These are phyloP conservation scores for Carcina quercana DNA, from an alignment of 2,888 invertebrate species.

Conservation along the genomic window DNA sequence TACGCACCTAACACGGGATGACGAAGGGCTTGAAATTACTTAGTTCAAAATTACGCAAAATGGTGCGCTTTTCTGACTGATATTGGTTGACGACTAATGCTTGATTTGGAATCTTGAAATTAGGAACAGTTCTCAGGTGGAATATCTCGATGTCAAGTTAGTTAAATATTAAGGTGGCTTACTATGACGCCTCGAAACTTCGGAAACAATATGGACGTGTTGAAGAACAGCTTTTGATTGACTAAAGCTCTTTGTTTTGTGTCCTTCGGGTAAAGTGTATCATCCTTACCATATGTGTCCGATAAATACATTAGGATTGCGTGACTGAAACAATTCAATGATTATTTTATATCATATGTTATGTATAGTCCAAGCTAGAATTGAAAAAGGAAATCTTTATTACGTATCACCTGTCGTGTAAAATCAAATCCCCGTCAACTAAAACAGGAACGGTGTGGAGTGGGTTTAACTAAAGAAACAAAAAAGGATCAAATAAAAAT, in stretches of 20 bases:
- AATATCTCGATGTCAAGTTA: background rate
- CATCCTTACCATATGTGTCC: constrained; percentile 67
- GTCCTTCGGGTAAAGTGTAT: constrained; percentile 74
- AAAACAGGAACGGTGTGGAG: constrained; percentile 65
- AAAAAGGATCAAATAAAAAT: no score
- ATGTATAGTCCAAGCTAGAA: background rate
- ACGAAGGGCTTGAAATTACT: no score
- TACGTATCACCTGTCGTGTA: constrained; percentile 31
- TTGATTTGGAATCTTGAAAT: no score
- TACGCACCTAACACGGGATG: no score
- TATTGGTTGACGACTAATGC: no score
- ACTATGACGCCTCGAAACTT: constrained; percentile 53
- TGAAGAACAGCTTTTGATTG: constrained; percentile 72
- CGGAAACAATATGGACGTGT: constrained; percentile 59
- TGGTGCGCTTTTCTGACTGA: no score
- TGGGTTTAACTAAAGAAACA: constrained; percentile 55
- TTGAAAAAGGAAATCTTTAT: background rate
- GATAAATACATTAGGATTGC: constrained; percentile 66
- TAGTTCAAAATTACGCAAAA: no score
- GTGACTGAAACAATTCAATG: constrained; percentile 64
- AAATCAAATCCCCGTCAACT: constrained; percentile 51
- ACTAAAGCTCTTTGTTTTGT: constrained; percentile 60
- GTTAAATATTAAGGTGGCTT: constrained; percentile 34
- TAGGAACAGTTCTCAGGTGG: no score
- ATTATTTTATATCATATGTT: background rate